phyloP scores from a whole-genome alignment of 2,797 vertebrate species.

The Fringilla coelebs region DNA sequence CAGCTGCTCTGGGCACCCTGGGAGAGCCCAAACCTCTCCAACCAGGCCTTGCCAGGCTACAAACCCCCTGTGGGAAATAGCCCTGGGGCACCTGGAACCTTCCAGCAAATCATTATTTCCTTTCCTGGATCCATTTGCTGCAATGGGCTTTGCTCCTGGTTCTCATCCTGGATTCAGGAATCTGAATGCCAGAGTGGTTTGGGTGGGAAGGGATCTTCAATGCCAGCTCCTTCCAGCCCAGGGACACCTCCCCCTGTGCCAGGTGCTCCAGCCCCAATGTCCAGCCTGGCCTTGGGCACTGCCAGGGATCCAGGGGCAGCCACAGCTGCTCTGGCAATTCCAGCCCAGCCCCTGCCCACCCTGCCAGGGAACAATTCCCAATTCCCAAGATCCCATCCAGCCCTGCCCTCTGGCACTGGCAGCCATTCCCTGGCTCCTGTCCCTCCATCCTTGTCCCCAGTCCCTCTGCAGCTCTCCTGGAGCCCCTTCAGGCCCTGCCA shows the following conservation, averaged over 20 bases:
- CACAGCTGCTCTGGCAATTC: background rate
- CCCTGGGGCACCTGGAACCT: too few species aligned
- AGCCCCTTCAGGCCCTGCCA: background rate
- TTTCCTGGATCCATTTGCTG: too few species aligned
- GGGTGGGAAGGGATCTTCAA: accelerated
- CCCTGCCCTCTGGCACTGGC: too few species aligned
- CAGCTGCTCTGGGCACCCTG: too few species aligned
- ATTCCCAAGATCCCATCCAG: background rate
- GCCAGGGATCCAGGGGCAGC: background rate
- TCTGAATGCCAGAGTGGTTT: background rate
- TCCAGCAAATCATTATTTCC: too few species aligned
- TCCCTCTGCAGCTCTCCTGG: background rate
- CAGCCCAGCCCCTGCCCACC: background rate
- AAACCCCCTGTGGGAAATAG: too few species aligned
- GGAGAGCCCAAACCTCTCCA: too few species aligned
- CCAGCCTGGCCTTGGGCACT: background rate
- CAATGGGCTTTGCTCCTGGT: too few species aligned
- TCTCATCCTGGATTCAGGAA: too few species aligned
- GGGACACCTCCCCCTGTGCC: background rate
- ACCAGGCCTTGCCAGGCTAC: too few species aligned
- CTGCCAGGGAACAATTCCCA: too few species aligned
- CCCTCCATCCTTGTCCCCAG: background rate
- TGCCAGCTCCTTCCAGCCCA: background rate
- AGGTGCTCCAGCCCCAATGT: background rate
- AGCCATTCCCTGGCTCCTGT: background rate